Evolutionary conservation across 2,888 invertebrate species (phyloP), one percentile per base, ranked within the genome.

Genomic region (Schizotus pectinicornis): DNA sequence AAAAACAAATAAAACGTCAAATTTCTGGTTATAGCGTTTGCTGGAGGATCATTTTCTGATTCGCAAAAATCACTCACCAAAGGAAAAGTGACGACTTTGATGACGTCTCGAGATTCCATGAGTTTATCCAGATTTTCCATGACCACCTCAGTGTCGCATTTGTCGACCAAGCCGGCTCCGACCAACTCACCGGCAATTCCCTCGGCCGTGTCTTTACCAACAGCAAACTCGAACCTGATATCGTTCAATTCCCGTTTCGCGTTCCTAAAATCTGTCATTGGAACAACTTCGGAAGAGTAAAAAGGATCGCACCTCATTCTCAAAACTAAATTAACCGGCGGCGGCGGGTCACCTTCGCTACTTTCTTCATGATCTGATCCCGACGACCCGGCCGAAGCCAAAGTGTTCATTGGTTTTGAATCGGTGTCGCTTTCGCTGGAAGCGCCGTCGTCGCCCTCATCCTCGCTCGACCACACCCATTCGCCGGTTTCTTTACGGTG

Each of bases 381-480:
- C 1, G 79, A 78, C 1, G 75, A 74, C 12, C 79, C 80, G 6
- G 75, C 75, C 1, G 78, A 78, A 30, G 78, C 77, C 50, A 81
- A 68, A 8, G 79, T 79, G 59, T 80, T 80, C 75, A 82, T 81
- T 12, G 81, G 80, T 61, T 81, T 79, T 33, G 79, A 75, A 66
- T 83, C 81, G 43, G 83, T 77, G 56, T 84, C 84, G 33, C 83
- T 83, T 9, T 82, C 83, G 57, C 83, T 83, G 2, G 83, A 83
- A 3, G 77, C 81, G 56, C 86, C 90, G 67, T 88, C 90, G 66
- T 94, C 92, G 54, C 51, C 56, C 69, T 90, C 91, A 69, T 95
- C 93, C 74, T 96, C 96, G 71, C 95, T 95, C 58, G 95, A 96
- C 97, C 98, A 98, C 59, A 96, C 95, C 98, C 98, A 98, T 78